A percentile compares a stretch with the other conserved stretches of the same genome.
These are phyloP conservation scores for Catalaphyllia jardinei DNA, from an alignment of 64 coral and sea anemone genomes.

Conservation along the genomic window DNA sequence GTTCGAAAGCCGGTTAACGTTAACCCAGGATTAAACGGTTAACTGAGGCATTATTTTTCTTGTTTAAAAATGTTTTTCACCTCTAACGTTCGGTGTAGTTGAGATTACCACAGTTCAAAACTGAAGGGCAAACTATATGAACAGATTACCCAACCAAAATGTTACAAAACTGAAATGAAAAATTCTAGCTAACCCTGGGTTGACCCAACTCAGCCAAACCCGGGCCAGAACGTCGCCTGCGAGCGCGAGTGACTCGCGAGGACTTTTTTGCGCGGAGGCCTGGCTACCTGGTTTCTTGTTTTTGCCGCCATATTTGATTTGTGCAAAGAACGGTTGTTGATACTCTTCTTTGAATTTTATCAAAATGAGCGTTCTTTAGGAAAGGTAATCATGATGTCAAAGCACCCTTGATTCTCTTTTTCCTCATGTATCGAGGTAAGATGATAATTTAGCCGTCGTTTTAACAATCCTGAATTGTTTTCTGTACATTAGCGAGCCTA, in stretches of 20 bases:
- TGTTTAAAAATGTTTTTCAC: too few relatives aligned
- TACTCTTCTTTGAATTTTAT: not conserved
- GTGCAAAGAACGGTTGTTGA: not conserved
- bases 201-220: too few relatives aligned
- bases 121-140: too few relatives aligned
- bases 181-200: too few relatives aligned
- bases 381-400: not conserved
- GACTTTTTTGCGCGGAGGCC: not conserved
- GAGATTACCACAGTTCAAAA: too few relatives aligned
- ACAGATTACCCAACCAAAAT: too few relatives aligned
- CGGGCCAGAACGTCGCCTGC: not conserved
- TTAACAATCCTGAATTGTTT: not conserved
- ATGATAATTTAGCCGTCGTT: not conserved
- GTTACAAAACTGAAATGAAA: too few relatives aligned
- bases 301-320: slow-evolving; percentile 83
- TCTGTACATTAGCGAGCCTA: too few relatives aligned
- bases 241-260: not conserved
- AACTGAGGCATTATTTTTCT: too few relatives aligned
- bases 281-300: slow-evolving; percentile 33
- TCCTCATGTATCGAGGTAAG: not conserved
- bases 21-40: too few relatives aligned
- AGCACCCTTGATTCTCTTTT: not conserved
- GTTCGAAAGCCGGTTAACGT: too few relatives aligned
- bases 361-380: not conserved
- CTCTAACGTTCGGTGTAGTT: too few relatives aligned